Evolutionary conservation across 2,888 invertebrate species (phyloP).

Genomic region (Melanargia galathea): DNA sequence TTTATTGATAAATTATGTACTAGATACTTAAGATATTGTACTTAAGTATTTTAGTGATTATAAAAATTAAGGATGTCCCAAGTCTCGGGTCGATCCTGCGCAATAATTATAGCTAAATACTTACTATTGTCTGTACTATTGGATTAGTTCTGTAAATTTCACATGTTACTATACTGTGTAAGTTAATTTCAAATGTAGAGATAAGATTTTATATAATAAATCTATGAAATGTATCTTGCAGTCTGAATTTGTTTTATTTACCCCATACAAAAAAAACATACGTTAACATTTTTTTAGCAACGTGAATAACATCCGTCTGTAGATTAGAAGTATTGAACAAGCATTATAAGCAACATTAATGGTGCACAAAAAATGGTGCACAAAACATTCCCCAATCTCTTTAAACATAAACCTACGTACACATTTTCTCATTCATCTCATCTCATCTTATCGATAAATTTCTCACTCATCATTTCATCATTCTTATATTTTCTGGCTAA

Average conservation of each 20-base stretch:
- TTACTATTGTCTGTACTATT: constrained; percentile 77
- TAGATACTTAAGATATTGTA: constrained; percentile 70
- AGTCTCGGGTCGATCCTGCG: constrained; percentile 67
- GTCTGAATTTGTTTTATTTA: constrained; percentile 59
- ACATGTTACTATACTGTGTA: constrained; percentile 77
- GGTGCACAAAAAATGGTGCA: no score
- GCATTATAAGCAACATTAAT: no score
- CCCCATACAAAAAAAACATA: not conserved
- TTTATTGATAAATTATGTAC: constrained; percentile 65
- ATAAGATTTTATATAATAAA: constrained; percentile 83
- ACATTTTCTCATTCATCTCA: no score
- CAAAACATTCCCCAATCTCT: not conserved
- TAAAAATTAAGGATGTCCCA: constrained; percentile 62
- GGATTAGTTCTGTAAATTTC: constrained; percentile 79
- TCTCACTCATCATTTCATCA: no score
- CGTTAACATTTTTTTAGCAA: not conserved
- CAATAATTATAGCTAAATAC: constrained; percentile 79
- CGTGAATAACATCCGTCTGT: no score
- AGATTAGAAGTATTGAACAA: no score
- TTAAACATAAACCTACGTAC: not conserved
- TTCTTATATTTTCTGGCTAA: constrained; percentile 3
- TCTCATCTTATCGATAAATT: no score
- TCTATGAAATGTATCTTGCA: constrained; percentile 79
- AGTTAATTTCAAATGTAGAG: constrained; percentile 77
- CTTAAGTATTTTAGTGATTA: constrained; percentile 72